A percentile compares a stretch with the other conserved stretches of the same genome.
These are phyloP conservation scores for Phalacrocorax brasilianus DNA, from an alignment of 2,113 vertebrate genomes.

Conservation along the genomic window DNA sequence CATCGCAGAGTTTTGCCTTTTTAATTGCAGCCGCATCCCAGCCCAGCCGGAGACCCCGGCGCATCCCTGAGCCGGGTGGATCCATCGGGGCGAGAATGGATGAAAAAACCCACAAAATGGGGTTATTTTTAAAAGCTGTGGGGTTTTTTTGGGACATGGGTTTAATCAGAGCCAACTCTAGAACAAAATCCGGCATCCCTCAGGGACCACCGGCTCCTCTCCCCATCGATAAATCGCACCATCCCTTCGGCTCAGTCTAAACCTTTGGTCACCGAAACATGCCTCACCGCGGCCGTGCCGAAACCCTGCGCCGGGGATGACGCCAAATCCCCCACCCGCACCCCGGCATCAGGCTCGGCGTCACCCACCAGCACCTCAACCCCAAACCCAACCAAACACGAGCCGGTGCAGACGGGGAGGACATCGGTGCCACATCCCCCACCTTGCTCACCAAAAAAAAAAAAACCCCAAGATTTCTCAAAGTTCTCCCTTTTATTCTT, in stretches of 20 bases:
- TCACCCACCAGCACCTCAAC: background rate
- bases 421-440: accelerated
- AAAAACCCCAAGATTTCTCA: background rate
- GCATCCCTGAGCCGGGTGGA: accelerated
- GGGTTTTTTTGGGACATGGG: background rate
- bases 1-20: background rate
- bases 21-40: background rate
- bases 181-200: background rate
- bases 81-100: accelerated
- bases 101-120: accelerated
- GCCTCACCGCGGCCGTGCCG: accelerated
- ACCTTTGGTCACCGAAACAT: background rate
- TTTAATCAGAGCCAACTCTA: background rate
- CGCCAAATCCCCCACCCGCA: background rate
- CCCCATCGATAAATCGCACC: background rate
- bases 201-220: background rate
- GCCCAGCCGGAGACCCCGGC: accelerated
- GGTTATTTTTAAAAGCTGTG: accelerated
- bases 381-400: background rate
- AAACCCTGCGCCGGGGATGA: accelerated
- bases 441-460: background rate
- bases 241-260: background rate
- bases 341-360: too few relatives aligned
- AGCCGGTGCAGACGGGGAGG: too few relatives aligned
- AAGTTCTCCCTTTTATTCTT: background rate